Evolutionary conservation across 2,113 vertebrate species (phyloP), one percentile per base, ranked within the genome.

Genomic region (Phyllostomus discolor): DNA sequence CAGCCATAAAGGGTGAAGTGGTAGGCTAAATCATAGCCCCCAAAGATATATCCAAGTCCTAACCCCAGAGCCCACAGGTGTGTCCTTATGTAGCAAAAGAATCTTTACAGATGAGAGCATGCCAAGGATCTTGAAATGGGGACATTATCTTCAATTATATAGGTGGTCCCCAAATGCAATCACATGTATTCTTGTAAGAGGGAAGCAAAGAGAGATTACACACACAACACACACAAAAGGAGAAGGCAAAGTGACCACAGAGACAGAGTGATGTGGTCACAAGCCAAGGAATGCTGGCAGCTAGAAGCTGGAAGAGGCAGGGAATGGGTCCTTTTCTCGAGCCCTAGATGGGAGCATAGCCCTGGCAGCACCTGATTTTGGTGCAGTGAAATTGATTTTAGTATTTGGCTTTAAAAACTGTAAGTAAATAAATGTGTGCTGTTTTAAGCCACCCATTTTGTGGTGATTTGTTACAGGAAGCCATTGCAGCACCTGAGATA

Each of bases 321-420:
- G 26, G 70, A 83, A 7, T 4, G 0, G 31, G 5, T n/a, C 38
- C 31, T 76, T 33, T 28, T 5, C n/a, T 31, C 11, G 52, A 48
- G 62, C 20, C 10, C 24, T 33, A 0, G 4, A 3, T 7, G 33
- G 38, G 17, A 50, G 72, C 16, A 2, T 0, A 4, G 33, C 0
- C 31, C 16, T 43, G 3, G 8, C 0, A 1, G 43, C 59, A 78
- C 7, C 12, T 15, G 6, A 84, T 76, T 41, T 9, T 19, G 26
- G 7, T 46, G 28, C 41, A 35, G 3, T 15, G 14, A 54, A 24
- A 69, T 35, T n/a, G 41, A 81, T 14, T 73, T 50, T 35, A 19
- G 73, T 91, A 64, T 59, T 73, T 26, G 17, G 4, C 35, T 1
- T 35, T 43, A 1, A 3, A 24, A 50, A 64, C 14, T 22, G 24